Conservation (phyloP, 2,113 vertebrate genomes). For the Solea senegalensis region DNA sequence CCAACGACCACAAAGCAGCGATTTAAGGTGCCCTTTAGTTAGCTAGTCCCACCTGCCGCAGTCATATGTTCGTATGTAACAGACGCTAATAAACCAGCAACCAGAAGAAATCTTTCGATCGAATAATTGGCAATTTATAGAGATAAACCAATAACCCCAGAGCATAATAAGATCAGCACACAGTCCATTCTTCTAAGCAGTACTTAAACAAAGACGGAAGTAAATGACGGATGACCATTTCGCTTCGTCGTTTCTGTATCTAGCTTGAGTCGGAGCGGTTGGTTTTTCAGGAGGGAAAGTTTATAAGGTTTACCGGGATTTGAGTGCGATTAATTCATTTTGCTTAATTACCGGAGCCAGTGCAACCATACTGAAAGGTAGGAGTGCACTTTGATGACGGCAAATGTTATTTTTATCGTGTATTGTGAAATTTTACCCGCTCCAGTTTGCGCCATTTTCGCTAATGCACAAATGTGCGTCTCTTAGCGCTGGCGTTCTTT, state of each 20-base stretch:
- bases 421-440: constrained; percentile 56
- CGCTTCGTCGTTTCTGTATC: constrained; percentile 32
- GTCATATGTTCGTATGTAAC: not conserved
- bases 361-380: constrained; percentile 77
- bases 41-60: not conserved
- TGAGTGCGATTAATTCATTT: constrained; percentile 69
- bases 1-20: not conserved
- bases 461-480: constrained; percentile 80
- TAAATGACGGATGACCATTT: constrained; percentile 39
- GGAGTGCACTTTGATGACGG: constrained; percentile 10
- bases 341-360: constrained; percentile 63
- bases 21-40: not conserved
- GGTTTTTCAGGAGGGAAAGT: constrained; percentile 87
- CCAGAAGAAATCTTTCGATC: fast-evolving
- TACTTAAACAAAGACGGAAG: constrained; percentile 72
- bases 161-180: not conserved
- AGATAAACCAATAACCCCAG: not conserved
- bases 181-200: not conserved
- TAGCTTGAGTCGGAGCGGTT: constrained; percentile 79
- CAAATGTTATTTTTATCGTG: constrained; percentile 14
- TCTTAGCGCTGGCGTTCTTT: constrained; percentile 80
- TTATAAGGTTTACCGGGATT: constrained; percentile 82
- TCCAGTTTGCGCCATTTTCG: constrained; percentile 79
- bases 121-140: not conserved
- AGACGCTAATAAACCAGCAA: not conserved